These are phyloP conservation scores for Zaprionus africanus DNA, from an alignment of 1,140 invertebrate genomes.

Conservation along the genomic window DNA sequence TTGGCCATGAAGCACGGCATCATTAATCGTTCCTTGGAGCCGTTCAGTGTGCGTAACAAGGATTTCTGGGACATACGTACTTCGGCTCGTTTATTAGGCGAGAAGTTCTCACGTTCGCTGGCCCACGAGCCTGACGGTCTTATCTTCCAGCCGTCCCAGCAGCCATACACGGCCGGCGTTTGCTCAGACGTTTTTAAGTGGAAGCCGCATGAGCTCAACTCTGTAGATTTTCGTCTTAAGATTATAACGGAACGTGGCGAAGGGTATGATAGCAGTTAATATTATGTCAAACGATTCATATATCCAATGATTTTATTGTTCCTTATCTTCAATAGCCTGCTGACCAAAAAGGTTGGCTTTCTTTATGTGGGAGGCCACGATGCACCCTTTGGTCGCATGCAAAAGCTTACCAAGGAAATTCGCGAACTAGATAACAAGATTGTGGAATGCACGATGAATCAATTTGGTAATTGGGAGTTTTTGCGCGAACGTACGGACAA, in stretches of 20 bases:
- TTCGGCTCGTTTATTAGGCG: slow-evolving; percentile 89
- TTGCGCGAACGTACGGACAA: slow-evolving; percentile 99
- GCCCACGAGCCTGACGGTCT: slow-evolving; percentile 98
- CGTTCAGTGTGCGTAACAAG: slow-evolving; percentile 94
- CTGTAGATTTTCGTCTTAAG: slow-evolving; percentile 97
- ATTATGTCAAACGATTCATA: background rate
- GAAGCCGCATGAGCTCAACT: slow-evolving; percentile 97
- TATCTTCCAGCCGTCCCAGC: slow-evolving; percentile 96
- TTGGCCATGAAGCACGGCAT: slow-evolving; percentile 90
- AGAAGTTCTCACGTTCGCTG: slow-evolving; percentile 93
- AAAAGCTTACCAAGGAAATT: slow-evolving; percentile 91
- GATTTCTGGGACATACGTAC: slow-evolving; percentile 94
- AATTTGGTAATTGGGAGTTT: slow-evolving; percentile 93
- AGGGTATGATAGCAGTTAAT: slow-evolving; percentile 85
- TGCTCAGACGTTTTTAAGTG: slow-evolving; percentile 97
- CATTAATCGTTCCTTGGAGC: slow-evolving; percentile 91
- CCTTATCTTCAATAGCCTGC: slow-evolving; percentile 64
- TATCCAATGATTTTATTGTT: background rate
- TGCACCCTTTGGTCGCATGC: slow-evolving; percentile 87
- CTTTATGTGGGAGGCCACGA: slow-evolving; percentile 91
- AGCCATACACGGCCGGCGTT: slow-evolving; percentile 93
- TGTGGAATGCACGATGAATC: slow-evolving; percentile 94
- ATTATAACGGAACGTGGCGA: slow-evolving; percentile 89
- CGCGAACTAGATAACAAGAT: slow-evolving; percentile 96
- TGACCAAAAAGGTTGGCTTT: slow-evolving; percentile 88